Evolutionary conservation across 2,113 vertebrate species (phyloP), one percentile per base, ranked within the genome.

Genomic region (Mixornis gularis): DNA sequence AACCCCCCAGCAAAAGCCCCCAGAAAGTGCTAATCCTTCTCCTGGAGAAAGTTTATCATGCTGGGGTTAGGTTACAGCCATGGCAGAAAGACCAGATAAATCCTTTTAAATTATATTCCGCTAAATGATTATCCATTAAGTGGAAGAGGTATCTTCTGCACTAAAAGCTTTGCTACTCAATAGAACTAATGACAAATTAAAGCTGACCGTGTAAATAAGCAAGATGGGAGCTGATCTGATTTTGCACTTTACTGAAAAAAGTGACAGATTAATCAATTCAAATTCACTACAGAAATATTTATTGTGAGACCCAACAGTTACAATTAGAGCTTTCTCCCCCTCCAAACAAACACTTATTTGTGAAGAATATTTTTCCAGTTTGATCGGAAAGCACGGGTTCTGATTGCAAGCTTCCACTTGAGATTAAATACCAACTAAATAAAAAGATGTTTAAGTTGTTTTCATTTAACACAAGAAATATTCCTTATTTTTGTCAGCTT

Each of bases 101-200:
- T 81, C 56, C 55, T 89, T 73, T 26, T 4, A 56, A 90, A 69
- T 85, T 69, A 56, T 82, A 87, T 76, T 65, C 49, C 55, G 41
- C 63, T 85, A 72, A 89, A 85, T 63, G 51, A 72, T 85, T 85
- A 58, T 46, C 65, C 94, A 87, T 84, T 78, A 93, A 74, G 29
- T 79, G 66, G 79, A 87, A 69, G 55, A 46, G n/a, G 41, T 36
- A 76, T 76, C 58, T 40, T 72, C 46, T 63, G 55, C 71, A 66
- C 81, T 93, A 92, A 89, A 93, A 91, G 94, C 89, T 66, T 92
- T 66, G 73, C 51, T 24, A 53, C 55, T 91, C 70, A 44, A n/a
- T 76, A 53, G 55, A 85, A 27, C 25, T 29, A 22, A 82, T 56
- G 66, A 89, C 41, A 62, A 95, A 77, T 92, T 79, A 79, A 90